Evolutionary conservation across 2,888 invertebrate genomes (phyloP).

Genomic region (Oscheius sp.): DNA sequence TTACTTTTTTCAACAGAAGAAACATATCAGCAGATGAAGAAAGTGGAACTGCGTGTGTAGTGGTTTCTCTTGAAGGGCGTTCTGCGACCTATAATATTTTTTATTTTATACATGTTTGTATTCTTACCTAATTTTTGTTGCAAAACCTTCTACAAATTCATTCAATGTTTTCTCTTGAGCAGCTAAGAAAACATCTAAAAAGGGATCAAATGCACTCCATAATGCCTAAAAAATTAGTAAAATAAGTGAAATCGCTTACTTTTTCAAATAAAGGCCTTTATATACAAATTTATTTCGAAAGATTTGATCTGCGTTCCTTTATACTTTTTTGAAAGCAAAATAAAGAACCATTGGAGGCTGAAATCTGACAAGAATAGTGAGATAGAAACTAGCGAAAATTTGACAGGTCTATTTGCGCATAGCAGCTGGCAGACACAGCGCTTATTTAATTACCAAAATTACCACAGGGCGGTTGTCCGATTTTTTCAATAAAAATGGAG

Average conservation of each 20-base stretch:
- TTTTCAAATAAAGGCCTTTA: slow-evolving; percentile 61
- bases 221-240: slow-evolving; percentile 49
- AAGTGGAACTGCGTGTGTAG: slow-evolving; percentile 79
- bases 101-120: slow-evolving; percentile 44
- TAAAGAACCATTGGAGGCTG: no score
- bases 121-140: slow-evolving; percentile 59
- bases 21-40: slow-evolving; percentile 95
- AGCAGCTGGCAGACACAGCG: no score
- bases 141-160: slow-evolving; percentile 70
- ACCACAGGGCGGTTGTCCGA: no score
- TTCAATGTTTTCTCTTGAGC: slow-evolving; percentile 83
- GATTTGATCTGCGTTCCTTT: no score
- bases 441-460: no score
- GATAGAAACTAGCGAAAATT: no score
- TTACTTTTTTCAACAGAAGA: slow-evolving; percentile 92
- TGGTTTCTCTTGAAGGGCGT: slow-evolving; percentile 73
- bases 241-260: slow-evolving; percentile 35
- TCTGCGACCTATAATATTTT: slow-evolving; percentile 59
- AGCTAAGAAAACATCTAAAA: slow-evolving; percentile 93
- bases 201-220: slow-evolving; percentile 91
- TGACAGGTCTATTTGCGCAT: no score
- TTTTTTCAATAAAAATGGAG: no score
- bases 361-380: no score
- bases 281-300: no score
- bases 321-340: no score